Evolutionary conservation across 2,797 vertebrate genomes (phyloP).

Genomic region (Helicolenus hilgendorfi): DNA sequence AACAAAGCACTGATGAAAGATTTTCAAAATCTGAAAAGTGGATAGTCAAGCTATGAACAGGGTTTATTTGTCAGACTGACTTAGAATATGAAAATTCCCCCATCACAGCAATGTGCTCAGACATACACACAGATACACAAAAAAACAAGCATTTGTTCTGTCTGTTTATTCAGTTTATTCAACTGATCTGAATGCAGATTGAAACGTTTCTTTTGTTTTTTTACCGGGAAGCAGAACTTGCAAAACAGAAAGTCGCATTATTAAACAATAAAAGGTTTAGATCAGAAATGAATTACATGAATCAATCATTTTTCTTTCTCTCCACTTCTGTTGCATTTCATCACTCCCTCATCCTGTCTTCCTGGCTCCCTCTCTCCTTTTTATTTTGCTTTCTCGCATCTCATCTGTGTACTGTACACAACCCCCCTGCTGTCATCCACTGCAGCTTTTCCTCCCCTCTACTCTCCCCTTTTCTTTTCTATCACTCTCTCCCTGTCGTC

Average conservation of each 20-base stretch:
- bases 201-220: not conserved
- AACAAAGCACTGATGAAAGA: not conserved
- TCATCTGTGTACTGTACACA: constrained; percentile 44
- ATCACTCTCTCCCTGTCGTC: constrained; percentile 49
- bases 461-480: constrained; percentile 49
- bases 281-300: constrained; percentile 22
- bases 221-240: not conserved
- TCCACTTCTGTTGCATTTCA: not conserved
- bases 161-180: constrained; percentile 16
- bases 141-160: not conserved
- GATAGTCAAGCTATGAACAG: not conserved
- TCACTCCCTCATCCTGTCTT: not conserved
- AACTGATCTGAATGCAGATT: not conserved
- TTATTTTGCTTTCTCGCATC: constrained; percentile 26
- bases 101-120: not conserved
- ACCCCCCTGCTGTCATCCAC: constrained; percentile 54
- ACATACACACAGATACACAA: not conserved
- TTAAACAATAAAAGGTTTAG: constrained; percentile 34
- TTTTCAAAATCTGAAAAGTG: not conserved
- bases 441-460: constrained; percentile 51
- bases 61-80: not conserved
- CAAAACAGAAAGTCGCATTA: constrained; percentile 14
- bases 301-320: constrained; percentile 6
- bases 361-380: not conserved
- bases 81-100: not conserved